Evolutionary conservation across 1,140 invertebrate genomes (phyloP).

Genomic region (Hycleus cichorii): DNA sequence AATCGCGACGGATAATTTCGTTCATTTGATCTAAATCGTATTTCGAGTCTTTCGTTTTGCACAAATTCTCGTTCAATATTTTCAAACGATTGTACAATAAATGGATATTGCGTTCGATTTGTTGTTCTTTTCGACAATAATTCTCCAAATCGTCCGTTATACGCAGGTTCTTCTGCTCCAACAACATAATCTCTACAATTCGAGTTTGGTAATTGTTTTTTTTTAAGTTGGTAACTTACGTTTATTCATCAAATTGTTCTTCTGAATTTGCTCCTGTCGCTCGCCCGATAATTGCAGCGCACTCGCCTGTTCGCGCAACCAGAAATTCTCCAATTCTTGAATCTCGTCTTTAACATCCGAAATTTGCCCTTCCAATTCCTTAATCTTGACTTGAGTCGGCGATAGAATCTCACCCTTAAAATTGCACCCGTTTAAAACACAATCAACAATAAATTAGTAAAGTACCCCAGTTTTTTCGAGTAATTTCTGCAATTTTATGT

Average conservation of each 20-base stretch:
- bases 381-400: slow-evolving; percentile 49
- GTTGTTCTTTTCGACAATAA: slow-evolving; percentile 48
- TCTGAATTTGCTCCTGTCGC: slow-evolving; percentile 54
- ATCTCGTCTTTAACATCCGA: slow-evolving; percentile 50
- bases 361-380: slow-evolving; percentile 54
- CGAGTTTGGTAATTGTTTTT: slow-evolving; percentile 1
- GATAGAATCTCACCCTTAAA: slow-evolving; percentile 19
- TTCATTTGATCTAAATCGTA: slow-evolving; percentile 54
- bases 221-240: slow-evolving; percentile 40
- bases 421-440: no score
- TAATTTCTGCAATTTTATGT: no score
- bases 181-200: slow-evolving; percentile 57
- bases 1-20: slow-evolving; percentile 49
- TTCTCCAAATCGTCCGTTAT: slow-evolving; percentile 55
- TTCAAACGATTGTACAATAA: slow-evolving; percentile 52
- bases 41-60: slow-evolving; percentile 52
- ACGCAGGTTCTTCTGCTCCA: slow-evolving; percentile 65
- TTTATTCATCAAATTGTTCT: slow-evolving; percentile 60
- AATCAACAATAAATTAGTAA: no score
- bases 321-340: slow-evolving; percentile 58
- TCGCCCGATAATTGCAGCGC: slow-evolving; percentile 58
- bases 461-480: no score
- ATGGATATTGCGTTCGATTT: slow-evolving; percentile 52
- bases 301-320: slow-evolving; percentile 65
- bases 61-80: slow-evolving; percentile 51